Evolutionary conservation across 1,140 invertebrate genomes (phyloP).

Genomic region (Drosophila auraria): DNA sequence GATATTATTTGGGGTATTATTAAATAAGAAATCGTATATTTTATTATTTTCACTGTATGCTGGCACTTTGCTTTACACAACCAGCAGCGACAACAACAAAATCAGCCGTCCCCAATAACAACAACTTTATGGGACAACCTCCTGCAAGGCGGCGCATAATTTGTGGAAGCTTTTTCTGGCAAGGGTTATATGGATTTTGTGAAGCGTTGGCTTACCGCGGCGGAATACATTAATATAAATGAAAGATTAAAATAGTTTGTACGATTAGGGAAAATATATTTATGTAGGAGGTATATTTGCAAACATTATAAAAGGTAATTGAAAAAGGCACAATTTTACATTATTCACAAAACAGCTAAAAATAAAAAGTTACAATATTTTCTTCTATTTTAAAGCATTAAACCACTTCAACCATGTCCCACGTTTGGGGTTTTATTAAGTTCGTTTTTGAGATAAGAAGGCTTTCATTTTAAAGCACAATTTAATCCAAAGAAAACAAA

Average conservation of each 20-base stretch:
- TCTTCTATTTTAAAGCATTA: background rate
- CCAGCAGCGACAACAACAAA: constrained; percentile 26
- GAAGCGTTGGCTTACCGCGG: background rate
- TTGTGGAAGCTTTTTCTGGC: constrained; percentile 15
- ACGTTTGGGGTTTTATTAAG: no score
- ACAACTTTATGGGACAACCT: constrained; percentile 33
- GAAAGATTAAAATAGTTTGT: constrained; percentile 11
- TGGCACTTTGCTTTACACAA: constrained; percentile 35
- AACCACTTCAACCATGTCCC: no score
- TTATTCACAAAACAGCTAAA: background rate
- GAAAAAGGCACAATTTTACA: background rate
- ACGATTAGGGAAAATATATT: background rate
- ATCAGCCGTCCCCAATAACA: constrained; percentile 31
- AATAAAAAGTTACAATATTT: background rate
- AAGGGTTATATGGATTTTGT: constrained; percentile 4
- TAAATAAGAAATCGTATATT: no score
- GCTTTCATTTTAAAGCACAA: no score
- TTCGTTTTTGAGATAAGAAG: no score
- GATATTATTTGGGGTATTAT: no score
- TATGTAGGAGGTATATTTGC: background rate
- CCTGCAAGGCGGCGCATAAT: constrained; percentile 55
- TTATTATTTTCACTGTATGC: constrained; percentile 7
- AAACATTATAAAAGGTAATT: background rate
- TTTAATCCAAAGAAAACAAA: no score
- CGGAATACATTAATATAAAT: constrained; percentile 26